These are phyloP conservation scores for Cacatua alba DNA, from an alignment of 2,113 vertebrate genomes.

Conservation along the genomic window DNA sequence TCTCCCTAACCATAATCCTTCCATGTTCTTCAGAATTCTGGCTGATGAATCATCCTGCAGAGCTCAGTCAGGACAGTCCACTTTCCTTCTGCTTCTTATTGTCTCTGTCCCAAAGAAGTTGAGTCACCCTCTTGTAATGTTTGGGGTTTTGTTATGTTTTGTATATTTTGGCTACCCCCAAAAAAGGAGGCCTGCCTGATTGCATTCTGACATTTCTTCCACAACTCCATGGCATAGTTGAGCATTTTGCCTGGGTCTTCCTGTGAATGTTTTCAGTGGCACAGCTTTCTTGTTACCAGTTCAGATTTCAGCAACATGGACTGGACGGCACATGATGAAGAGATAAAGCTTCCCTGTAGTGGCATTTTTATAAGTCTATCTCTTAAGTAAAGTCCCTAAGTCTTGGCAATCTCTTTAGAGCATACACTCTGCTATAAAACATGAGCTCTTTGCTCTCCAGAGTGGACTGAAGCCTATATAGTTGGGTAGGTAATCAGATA, in stretches of 20 bases:
- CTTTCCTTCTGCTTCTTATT: conserved; percentile 25
- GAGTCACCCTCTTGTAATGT: conserved; percentile 35
- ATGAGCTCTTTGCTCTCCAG: conserved; percentile 67
- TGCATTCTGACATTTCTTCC: conserved; percentile 33
- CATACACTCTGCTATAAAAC: conserved; percentile 58
- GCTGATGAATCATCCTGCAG: conserved; percentile 34
- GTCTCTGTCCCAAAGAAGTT: conserved; percentile 32
- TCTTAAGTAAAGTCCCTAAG: conserved; percentile 71
- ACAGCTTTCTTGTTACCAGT: conserved; percentile 66
- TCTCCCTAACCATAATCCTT: conserved; percentile 4
- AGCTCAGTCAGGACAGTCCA: not conserved
- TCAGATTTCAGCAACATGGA: conserved; percentile 46
- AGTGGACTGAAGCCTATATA: conserved; percentile 50
- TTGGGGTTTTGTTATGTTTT: conserved; percentile 35
- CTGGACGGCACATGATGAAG: conserved; percentile 34
- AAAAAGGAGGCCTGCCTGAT: not conserved
- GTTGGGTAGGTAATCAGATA: conserved; percentile 78
- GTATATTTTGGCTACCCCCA: conserved; percentile 11
- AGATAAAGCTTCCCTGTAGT: conserved; percentile 66
- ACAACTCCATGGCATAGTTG: not conserved
- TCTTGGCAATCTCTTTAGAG: conserved; percentile 69
- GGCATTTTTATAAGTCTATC: conserved; percentile 72
- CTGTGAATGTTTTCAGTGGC: conserved; percentile 48
- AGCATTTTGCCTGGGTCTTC: conserved; percentile 17
- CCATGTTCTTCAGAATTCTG: conserved; percentile 56